Evolutionary conservation across 2,888 invertebrate species (phyloP).

Genomic region (Orthosia gothica): DNA sequence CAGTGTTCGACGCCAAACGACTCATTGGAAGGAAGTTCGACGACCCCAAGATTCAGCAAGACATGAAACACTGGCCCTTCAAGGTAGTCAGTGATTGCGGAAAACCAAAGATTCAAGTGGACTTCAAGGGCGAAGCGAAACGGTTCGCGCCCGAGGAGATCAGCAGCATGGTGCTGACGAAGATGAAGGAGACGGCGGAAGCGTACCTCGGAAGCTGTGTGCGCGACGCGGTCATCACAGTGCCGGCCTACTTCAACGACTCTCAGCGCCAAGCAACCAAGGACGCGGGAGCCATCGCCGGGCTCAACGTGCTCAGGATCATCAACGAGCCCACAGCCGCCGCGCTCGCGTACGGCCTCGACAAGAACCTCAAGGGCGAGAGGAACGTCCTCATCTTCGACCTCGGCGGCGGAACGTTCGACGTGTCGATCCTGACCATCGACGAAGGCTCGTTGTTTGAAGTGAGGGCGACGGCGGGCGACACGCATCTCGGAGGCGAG

Average conservation of each 20-base stretch:
- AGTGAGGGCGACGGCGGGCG: slow-evolving; percentile 96
- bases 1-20: slow-evolving; percentile 84
- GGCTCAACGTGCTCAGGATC: slow-evolving; percentile 96
- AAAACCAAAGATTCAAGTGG: slow-evolving; percentile 93
- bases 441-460: slow-evolving; percentile 96
- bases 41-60: slow-evolving; percentile 94
- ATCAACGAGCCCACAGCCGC: slow-evolving; percentile 98
- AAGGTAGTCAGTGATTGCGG: slow-evolving; percentile 92
- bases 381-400: slow-evolving; percentile 95
- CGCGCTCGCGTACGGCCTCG: slow-evolving; percentile 96
- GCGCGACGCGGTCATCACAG: slow-evolving; percentile 95
- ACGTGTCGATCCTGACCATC: slow-evolving; percentile 97
- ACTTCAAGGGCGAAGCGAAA: slow-evolving; percentile 93
- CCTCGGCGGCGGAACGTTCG: slow-evolving; percentile 96
- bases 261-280: slow-evolving; percentile 96
- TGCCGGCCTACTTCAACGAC: slow-evolving; percentile 96
- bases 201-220: slow-evolving; percentile 93
- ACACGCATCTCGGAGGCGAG: slow-evolving; percentile 95
- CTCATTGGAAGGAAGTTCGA: slow-evolving; percentile 95
- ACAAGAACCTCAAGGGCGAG: slow-evolving; percentile 94
- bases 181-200: slow-evolving; percentile 96
- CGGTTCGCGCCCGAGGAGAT: slow-evolving; percentile 94
- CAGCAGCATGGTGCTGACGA: slow-evolving; percentile 95
- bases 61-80: slow-evolving; percentile 93
- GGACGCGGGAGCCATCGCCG: slow-evolving; percentile 97